phyloP scores from a whole-genome alignment of 1,140 invertebrate genomes.

The Paralvinella palmiformis region DNA sequence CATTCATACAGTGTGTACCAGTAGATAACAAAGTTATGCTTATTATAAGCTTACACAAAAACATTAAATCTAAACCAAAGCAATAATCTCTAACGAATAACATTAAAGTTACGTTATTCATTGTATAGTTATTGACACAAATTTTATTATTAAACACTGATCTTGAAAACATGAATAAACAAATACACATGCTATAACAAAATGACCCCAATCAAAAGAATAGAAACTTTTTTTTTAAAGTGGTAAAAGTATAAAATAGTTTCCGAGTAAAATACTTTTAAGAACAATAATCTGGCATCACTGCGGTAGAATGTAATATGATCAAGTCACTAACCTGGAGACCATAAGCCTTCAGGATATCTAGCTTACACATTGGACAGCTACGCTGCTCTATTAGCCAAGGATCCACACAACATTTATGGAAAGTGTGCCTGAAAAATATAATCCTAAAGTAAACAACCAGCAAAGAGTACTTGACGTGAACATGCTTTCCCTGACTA shows the following conservation, averaged over 20 bases:
- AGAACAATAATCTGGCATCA: too few species aligned
- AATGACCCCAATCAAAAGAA: background rate
- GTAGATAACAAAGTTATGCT: too few species aligned
- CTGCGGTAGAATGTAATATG: background rate
- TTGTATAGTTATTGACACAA: too few species aligned
- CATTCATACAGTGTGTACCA: too few species aligned
- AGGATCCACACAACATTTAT: slow-evolving; percentile 88
- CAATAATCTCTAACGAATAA: too few species aligned
- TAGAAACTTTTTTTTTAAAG: too few species aligned
- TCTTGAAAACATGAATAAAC: background rate
- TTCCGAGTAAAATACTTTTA: background rate
- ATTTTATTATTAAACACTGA: background rate
- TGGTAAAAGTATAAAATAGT: too few species aligned
- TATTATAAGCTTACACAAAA: too few species aligned
- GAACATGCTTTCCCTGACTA: too few species aligned
- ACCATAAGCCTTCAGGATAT: slow-evolving; percentile 87
- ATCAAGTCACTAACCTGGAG: slow-evolving; percentile 51
- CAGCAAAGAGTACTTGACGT: too few species aligned
- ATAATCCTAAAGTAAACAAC: slow-evolving; percentile 9
- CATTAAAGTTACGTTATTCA: too few species aligned
- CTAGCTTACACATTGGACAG: slow-evolving; percentile 93
- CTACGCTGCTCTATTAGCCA: slow-evolving; percentile 88
- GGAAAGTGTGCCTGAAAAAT: slow-evolving; percentile 80
- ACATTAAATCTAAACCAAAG: too few species aligned
- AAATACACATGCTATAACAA: background rate